phyloP scores from a whole-genome alignment of 2,888 invertebrate species.

The Sminthurinus aureus region DNA sequence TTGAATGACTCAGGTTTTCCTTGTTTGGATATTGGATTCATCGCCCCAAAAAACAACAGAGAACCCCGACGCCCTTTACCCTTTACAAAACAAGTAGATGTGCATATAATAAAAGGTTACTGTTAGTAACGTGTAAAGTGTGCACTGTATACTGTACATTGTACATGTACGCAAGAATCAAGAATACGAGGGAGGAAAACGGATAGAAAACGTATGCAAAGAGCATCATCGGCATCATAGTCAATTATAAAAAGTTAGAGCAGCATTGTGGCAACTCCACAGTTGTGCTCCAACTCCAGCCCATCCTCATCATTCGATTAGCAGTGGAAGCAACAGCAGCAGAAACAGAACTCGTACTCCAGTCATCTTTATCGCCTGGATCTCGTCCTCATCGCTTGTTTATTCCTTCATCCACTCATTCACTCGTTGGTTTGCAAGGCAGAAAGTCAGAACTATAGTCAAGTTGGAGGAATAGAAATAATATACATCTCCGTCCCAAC shows the following conservation, averaged over 20 bases:
- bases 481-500: neutral
- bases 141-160: too few species aligned
- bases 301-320: constrained; percentile 2
- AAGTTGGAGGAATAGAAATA: too few species aligned
- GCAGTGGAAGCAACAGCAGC: too few species aligned
- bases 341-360: neutral
- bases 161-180: neutral
- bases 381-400: neutral
- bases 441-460: too few species aligned
- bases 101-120: too few species aligned
- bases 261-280: constrained; percentile 23
- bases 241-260: constrained; percentile 34
- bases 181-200: constrained; percentile 6
- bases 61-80: too few species aligned
- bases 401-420: neutral
- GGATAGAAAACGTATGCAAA: neutral
- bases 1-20: too few species aligned
- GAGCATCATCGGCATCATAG: constrained; percentile 26
- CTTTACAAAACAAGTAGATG: too few species aligned
- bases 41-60: too few species aligned
- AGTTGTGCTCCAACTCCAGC: constrained; percentile 33
- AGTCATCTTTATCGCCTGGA: neutral
- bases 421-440: too few species aligned
- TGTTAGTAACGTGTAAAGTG: too few species aligned
- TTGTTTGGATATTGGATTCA: too few species aligned